These are phyloP conservation scores for Lycaon pictus DNA, from an alignment of 2,113 vertebrate genomes.

Conservation along the genomic window DNA sequence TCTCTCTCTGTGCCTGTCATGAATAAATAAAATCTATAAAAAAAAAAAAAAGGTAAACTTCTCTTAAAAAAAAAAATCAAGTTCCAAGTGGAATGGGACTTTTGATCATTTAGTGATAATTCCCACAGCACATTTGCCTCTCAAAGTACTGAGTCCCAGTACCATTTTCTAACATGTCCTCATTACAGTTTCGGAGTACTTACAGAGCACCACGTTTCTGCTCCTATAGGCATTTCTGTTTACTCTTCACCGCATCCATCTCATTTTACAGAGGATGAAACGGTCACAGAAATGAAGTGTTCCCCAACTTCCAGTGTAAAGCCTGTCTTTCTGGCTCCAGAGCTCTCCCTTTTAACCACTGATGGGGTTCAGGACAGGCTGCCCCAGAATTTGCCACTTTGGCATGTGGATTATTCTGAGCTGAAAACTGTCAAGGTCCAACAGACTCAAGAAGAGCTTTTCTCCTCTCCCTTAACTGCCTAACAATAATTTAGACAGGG, in stretches of 20 bases:
- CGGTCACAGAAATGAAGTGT: neutral
- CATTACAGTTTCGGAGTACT: neutral
- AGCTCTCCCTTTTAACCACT: neutral
- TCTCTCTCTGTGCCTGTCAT: too few relatives aligned
- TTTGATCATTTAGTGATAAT: neutral
- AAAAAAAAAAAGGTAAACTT: neutral
- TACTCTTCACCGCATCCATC: neutral
- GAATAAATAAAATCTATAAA: too few relatives aligned
- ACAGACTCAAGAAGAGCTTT: neutral
- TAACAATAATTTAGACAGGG: neutral
- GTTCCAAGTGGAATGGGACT: neutral
- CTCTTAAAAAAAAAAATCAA: neutral
- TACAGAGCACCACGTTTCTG: neutral
- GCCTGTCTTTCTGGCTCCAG: neutral
- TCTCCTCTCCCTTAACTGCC: neutral
- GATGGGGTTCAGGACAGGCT: neutral
- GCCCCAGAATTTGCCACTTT: neutral
- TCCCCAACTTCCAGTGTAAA: neutral
- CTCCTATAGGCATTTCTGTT: neutral
- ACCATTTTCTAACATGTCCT: neutral
- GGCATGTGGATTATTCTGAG: neutral
- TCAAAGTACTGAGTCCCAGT: neutral
- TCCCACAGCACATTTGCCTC: neutral
- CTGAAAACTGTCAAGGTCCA: neutral
- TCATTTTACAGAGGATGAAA: slow-evolving; percentile 24